Percentiles rank a stretch among this genome's conserved stretches.
phyloP scores from a whole-genome alignment of 2,797 vertebrate species.

The Dallia pectoralis region DNA sequence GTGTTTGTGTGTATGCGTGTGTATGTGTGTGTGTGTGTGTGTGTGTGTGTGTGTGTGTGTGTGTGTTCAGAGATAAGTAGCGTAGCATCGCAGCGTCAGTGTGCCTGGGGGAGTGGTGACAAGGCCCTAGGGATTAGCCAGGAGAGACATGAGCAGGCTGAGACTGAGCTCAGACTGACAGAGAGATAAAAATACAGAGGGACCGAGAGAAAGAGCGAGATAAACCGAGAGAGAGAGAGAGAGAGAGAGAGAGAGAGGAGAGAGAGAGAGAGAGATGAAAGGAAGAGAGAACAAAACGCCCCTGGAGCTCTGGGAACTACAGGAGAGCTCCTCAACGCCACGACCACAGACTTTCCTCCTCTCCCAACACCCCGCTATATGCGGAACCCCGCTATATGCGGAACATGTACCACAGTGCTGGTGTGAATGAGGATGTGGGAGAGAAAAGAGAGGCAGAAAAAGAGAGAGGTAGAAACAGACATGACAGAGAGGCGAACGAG shows the following conservation, averaged over 20 bases:
- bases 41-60: neutral
- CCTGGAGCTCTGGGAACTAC: neutral
- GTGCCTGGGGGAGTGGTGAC: conserved; percentile 8
- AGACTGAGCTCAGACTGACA: neutral
- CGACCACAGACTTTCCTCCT: neutral
- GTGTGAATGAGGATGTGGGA: neutral
- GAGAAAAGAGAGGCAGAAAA: neutral
- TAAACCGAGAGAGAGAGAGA: neutral
- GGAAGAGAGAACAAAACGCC: neutral
- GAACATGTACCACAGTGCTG: neutral
- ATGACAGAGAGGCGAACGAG: neutral
- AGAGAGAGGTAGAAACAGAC: neutral
- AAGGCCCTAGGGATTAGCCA: conserved; percentile 5
- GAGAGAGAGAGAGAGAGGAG: neutral
- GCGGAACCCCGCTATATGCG: neutral
- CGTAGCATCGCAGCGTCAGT: neutral
- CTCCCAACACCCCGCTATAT: neutral
- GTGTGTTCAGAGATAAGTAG: conserved; percentile 7
- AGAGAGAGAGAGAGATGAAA: too few species aligned
- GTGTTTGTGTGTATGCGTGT: neutral
- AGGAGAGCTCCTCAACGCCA: neutral
- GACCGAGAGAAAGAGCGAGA: neutral
- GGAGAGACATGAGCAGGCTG: neutral
- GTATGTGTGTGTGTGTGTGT: conserved; percentile 7
- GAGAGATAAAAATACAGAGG: conserved; percentile 1